Conservation (phyloP, 2,888 invertebrate genomes). For the Rhagium mordax region DNA sequence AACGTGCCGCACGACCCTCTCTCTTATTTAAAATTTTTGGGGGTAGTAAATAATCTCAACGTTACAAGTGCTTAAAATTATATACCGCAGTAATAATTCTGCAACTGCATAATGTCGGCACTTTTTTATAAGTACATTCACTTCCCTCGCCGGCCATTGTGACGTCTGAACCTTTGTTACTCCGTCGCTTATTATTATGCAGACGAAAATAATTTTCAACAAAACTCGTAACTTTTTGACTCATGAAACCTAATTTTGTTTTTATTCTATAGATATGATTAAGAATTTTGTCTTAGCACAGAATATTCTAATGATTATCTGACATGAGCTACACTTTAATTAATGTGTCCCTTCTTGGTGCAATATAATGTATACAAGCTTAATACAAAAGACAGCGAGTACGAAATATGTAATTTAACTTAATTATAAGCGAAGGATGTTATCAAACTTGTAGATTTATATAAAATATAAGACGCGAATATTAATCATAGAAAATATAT, state of each 20-base stretch:
- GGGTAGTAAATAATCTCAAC: neutral
- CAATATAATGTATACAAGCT: neutral
- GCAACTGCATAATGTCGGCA: neutral
- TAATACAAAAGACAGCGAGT: neutral
- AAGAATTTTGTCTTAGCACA: neutral
- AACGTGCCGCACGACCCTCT: too few relatives aligned
- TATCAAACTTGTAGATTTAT: neutral
- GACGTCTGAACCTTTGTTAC: neutral
- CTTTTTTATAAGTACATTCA: neutral
- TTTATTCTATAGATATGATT: neutral
- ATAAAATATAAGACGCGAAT: too few relatives aligned
- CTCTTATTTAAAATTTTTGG: too few relatives aligned
- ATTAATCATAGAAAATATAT: too few relatives aligned
- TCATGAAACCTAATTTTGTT: neutral
- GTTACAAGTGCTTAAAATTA: neutral
- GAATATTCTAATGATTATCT: neutral
- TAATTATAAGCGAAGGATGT: neutral
- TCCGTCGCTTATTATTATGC: neutral
- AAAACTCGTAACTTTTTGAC: neutral
- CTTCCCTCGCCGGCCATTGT: neutral
- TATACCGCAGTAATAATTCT: neutral
- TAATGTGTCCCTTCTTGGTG: neutral
- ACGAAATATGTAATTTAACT: neutral
- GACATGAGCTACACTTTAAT: neutral
- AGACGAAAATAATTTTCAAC: slow-evolving; percentile 2